Percentiles rank a stretch among this genome's conserved stretches.
Conservation (phyloP, 2,797 vertebrate genomes). For the Oryzias sinensis region DNA sequence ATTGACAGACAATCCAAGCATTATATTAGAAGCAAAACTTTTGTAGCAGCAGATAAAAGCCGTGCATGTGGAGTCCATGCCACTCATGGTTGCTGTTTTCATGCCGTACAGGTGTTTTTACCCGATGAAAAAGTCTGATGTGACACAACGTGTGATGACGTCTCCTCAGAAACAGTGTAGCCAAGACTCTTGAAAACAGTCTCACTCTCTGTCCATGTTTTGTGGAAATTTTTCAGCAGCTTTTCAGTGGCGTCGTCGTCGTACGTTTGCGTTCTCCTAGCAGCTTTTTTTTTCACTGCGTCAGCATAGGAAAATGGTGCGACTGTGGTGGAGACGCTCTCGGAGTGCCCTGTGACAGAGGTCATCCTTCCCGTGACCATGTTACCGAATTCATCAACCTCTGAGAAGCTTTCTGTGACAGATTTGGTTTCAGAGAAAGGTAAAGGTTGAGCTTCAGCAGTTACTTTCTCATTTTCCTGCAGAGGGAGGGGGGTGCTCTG, state of each 20-base stretch:
- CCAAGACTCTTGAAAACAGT: constrained; percentile 83
- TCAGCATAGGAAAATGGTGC: constrained; percentile 88
- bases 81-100: constrained; percentile 55
- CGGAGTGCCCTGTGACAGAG: constrained; percentile 68
- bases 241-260: constrained; percentile 77
- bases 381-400: constrained; percentile 77
- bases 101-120: constrained; percentile 75
- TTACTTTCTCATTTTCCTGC: constrained; percentile 53
- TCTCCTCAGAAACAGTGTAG: constrained; percentile 79
- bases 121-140: constrained; percentile 75
- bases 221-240: constrained; percentile 83
- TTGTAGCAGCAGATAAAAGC: constrained; percentile 9
- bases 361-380: constrained; percentile 72
- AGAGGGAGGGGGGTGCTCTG: constrained; percentile 63
- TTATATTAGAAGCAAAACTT: constrained; percentile 1
- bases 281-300: constrained; percentile 82
- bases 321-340: constrained; percentile 62
- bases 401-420: constrained; percentile 74
- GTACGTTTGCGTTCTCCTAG: constrained; percentile 55
- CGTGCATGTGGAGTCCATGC: constrained; percentile 33
- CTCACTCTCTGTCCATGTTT: constrained; percentile 88
- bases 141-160: constrained; percentile 69
- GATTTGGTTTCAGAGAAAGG: constrained; percentile 75
- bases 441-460: constrained; percentile 60
- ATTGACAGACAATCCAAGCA: constrained; percentile 1